Base-by-base conservation (phyloP, 1,140 invertebrate genomes). In the Drosophila kurseongensis region DNA sequence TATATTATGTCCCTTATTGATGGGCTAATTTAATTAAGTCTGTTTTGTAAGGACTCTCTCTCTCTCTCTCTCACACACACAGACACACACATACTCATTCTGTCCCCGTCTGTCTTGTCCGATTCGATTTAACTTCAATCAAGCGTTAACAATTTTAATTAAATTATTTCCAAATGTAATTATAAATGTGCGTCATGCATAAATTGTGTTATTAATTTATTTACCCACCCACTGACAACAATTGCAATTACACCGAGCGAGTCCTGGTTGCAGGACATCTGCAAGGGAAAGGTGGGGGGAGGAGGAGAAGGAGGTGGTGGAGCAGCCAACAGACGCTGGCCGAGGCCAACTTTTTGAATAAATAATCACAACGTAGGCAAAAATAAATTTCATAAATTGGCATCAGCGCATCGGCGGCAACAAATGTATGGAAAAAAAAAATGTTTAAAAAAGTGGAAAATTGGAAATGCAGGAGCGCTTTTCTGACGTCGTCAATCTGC, bases 61-160 rank as follows among this genome's bases (percentile, higher is more conserved):
- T 12, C 38, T 10, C 16, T 12, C 45, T 29, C 35, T 3, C 9
- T 6, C 14, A 32, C 47, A 9, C 16, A 32, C 68, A 72, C 41
- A 9, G 38, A 7, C 16, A 6, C 45, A 18, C 23, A 3, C 9
- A 12, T 13, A 32, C 47, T 9, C 27, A 32, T 8, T 10, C 23
- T 32, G 27, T 52, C 54, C n/a, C 32, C 32, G 35, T 13, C 44
- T 23, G 44, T 35, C 29, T 40, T 78, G 68, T 78, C 72, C 74
- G 66, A 67, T 83, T 58, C 84, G 84, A 88, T 88, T 80, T 79
- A 88, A 80, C 84, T 84, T 89, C 84, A 89, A 89, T 90, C 84
- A 89, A 84, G 84, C 84, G 80, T 89, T 85, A 89, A 89, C 85
- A 89, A 89, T 89, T 90, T 89, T 89, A 89, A 89, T 89, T 90